Conservation (phyloP, 2,113 vertebrate species). For the Halcyon malimbica region DNA sequence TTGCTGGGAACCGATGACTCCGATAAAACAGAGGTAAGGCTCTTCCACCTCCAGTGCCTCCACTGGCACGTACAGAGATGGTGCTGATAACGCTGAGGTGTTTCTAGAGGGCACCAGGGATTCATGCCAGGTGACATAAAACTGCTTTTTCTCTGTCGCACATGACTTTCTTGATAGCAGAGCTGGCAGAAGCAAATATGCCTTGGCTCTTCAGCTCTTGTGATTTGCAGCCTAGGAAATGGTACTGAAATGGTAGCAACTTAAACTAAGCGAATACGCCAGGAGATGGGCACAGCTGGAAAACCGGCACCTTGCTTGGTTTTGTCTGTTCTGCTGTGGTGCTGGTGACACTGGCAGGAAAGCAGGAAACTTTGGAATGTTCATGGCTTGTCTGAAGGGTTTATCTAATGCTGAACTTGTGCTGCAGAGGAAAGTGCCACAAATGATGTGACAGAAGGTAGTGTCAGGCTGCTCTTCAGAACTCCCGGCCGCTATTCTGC, state of each 20-base stretch:
- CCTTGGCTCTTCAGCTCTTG: neutral
- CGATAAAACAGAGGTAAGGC: slow-evolving; percentile 85
- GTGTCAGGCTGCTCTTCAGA: neutral
- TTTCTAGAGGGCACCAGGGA: neutral
- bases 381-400: neutral
- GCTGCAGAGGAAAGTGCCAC: neutral
- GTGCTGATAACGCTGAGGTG: neutral
- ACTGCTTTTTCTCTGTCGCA: neutral
- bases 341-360: neutral
- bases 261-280: neutral
- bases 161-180: neutral
- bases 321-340: neutral
- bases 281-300: neutral
- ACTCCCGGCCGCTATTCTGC: neutral
- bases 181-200: neutral
- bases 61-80: accelerated
- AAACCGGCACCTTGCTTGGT: neutral
- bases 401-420: neutral
- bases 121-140: neutral
- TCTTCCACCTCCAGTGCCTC: neutral
- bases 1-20: slow-evolving; percentile 81
- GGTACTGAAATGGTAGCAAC: neutral
- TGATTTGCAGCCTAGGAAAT: neutral
- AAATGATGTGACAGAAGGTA: neutral
- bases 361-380: neutral